Base-by-base conservation (phyloP, 2,113 vertebrate species). In the Cochlearius cochlearius region DNA sequence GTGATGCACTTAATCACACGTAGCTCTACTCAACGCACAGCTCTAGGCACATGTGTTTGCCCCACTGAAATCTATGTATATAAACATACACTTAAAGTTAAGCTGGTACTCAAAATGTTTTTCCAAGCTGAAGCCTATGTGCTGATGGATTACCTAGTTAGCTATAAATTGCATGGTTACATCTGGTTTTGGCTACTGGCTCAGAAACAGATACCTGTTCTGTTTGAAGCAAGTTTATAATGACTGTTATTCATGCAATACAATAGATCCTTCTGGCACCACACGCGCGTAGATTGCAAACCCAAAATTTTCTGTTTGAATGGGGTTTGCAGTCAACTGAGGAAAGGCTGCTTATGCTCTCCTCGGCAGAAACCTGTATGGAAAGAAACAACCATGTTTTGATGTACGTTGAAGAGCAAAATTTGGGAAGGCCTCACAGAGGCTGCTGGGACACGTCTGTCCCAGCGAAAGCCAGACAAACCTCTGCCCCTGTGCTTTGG, bases 141-240 rank as follows among this genome's bases (percentile, higher is more conserved):
- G 69, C 41, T 89, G 80, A 89, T 79, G 53, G 86, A 89, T 95
- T 91, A 73, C 71, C 50, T 62, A 68, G 76, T 66, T 91, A 69
- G 63, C 45, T 73, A 56, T 62, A 82, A 82, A 87, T 66, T 94
- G 27, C n/a, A 59, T 2, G 16, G 39, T 55, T 91, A 52, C 55
- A 79, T 62, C 80, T 91, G 77, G 3, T 53, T 95, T 92, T 89
- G 80, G 66, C 66, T 78, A n/a, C 53, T 79, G 84, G 77, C 50
- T 92, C 49, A 73, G 86, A 86, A 94, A 12, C 30, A 91, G 53
- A 62, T 13, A 95, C 29, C 53, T 62, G 26, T 60, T 91, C 58
- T 64, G n/a, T 82, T 50, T 76, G 66, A 92, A 87, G 38, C 21
- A 85, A 78, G 32, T 29, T 80, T 74, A 74, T 34, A 76, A 59